Base-by-base conservation (phyloP, 2,888 invertebrate genomes). In the Conus canariensis region DNA sequence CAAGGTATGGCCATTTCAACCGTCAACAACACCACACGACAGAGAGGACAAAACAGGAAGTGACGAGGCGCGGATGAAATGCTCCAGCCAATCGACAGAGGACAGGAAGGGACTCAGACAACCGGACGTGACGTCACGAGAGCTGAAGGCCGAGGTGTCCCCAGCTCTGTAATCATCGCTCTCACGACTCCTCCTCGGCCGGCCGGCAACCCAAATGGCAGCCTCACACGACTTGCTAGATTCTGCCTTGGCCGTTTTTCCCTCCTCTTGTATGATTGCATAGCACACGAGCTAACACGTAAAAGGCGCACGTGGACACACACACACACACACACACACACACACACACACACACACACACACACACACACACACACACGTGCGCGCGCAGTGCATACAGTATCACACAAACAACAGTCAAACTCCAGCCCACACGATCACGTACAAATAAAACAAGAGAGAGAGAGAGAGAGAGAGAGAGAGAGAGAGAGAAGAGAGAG, bases 51-150 rank as follows among this genome's bases (percentile, higher is more conserved):
- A 14, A 64, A 64, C 12, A 64, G 64, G 64, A 64, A 64, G 64
- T 1, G 64, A 64, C 5, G 64, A 14, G 64, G 64, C 16, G 64
- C 64, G 64, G 12, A 64, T 16, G 64, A 64, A 64, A 64, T 7
- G 6, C 64, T 7, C 64, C 45, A 60, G 59, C 85, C 14, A 60
- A 12, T 25, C 14, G 10, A 25, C 59, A n/a, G 64, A n/a, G 8
- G 67, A 86, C 86, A 64, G 86, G 64, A 64, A 86, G 67, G 16
- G 64, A 14, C 59, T 45, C 86, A 86, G 86, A 86, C 86, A 67
- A n/a, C 58, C 8, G 25, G 85, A 85, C 59, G 56, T 25, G 60
- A 59, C 59, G 85, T 58, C 83, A 58, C 58, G 25, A 12, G 7
- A 56, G 82, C 16, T 56, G 56, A 83, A 83, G 82, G 56, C 58